Evolutionary conservation across 2,888 invertebrate genomes (phyloP).

Genomic region (Rutpela maculata): DNA sequence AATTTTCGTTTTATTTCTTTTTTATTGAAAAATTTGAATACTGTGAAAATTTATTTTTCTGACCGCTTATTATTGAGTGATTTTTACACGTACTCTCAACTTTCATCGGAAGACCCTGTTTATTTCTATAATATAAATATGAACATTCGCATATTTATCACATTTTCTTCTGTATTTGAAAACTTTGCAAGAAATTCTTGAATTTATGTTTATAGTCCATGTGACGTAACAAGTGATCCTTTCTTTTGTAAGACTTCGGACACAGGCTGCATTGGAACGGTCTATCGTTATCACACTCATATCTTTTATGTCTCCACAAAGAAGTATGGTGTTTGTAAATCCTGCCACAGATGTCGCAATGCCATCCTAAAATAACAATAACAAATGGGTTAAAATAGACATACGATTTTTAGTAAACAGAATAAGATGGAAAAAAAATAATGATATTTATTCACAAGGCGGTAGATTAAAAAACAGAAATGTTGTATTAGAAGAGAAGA

Average conservation of each 20-base stretch:
- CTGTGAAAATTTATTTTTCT: no score
- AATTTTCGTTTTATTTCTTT: no score
- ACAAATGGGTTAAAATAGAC: neutral
- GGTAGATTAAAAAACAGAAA: no score
- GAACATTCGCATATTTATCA: neutral
- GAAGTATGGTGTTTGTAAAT: conserved; percentile 51
- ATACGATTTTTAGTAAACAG: no score
- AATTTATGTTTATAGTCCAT: conserved; percentile 15
- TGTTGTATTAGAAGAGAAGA: no score
- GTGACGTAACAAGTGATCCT: conserved; percentile 86
- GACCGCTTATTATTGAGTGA: no score
- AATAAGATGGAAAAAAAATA: no score
- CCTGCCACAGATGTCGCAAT: conserved; percentile 47
- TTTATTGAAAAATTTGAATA: no score
- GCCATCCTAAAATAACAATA: conserved; percentile 23
- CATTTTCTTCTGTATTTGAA: neutral
- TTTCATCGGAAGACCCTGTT: no score
- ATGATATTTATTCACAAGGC: no score
- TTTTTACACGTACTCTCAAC: no score
- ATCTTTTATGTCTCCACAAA: conserved; percentile 53
- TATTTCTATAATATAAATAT: no score
- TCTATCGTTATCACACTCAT: conserved; percentile 77
- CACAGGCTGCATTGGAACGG: conserved; percentile 86
- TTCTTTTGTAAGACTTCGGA: conserved; percentile 84
- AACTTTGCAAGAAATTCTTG: neutral